Base-by-base conservation (phyloP, 2,888 invertebrate species). In the Trisateles emortualis region DNA sequence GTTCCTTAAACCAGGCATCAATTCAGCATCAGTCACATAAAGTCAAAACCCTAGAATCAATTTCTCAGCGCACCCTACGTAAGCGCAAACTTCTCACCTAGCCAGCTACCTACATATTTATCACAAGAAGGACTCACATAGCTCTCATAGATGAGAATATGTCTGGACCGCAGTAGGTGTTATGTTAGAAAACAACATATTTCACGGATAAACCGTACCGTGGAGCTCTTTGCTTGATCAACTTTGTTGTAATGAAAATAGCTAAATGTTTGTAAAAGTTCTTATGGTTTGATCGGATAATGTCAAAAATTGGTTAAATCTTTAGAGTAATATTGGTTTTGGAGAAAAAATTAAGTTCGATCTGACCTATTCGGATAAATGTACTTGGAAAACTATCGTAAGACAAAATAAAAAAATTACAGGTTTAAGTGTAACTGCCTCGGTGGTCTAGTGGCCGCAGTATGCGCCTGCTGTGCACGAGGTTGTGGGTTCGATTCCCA, bases 141-240 rank as follows among this genome's bases (percentile, higher is more conserved):
- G 61, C 66, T 74, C 60, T 54, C 52, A 22, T 43, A 48, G 50
- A 61, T 55, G 65, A 60, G 66, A 52, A 50, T 59, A 48, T 60
- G 56, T 60, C 63, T 72, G 68, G 64, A 73, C 68, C 72, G 55
- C 68, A 50, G 44, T 44, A 70, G 73, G 69, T 73, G 64, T 62
- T 44, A 64, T 73, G 64, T 62, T 45, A 64, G 78, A 79, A 76
- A 79, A 81, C 80, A 80, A 78, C 76, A 82, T 83, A 81, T 81
- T 77, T 83, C 81, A 83, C 60, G 68, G 71, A 75, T 76, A 69
- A 73, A 71, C 67, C 68, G 58, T 59, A 57, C 59, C 29, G 11
- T 33, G 44, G 54, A 58, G 60, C 56, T 65, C 53, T 66, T 64
- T 55, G 50, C 62, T 60, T 55, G 68, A 65, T 64, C 64, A 63